Evolutionary conservation across 2,888 invertebrate genomes (phyloP).

Genomic region (Athripsodes cinereus): DNA sequence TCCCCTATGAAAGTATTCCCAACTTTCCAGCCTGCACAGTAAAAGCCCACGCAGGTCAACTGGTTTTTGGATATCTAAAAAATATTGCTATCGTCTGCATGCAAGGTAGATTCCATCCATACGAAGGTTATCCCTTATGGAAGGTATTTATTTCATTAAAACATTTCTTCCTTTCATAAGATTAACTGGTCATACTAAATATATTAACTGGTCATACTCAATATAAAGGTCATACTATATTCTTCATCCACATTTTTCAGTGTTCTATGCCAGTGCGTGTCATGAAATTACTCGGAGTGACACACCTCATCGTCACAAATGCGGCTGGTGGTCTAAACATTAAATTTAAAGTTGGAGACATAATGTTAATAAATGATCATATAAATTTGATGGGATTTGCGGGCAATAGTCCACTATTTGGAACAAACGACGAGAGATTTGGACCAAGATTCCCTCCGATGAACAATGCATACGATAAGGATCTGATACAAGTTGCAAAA

Average conservation of each 20-base stretch:
- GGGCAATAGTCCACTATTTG: constrained; percentile 89
- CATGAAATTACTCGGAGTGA: too few relatives aligned
- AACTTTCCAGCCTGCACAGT: constrained; percentile 92
- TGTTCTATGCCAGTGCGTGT: constrained; percentile 59
- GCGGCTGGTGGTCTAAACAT: constrained; percentile 95
- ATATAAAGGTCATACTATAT: not conserved
- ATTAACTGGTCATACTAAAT: too few relatives aligned
- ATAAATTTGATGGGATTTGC: constrained; percentile 95
- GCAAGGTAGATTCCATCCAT: constrained; percentile 98
- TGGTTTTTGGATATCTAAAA: constrained; percentile 82
- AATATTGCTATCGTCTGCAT: constrained; percentile 86
- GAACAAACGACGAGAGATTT: constrained; percentile 91
- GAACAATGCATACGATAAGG: constrained; percentile 79
- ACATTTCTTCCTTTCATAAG: too few relatives aligned
- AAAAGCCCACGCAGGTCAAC: constrained; percentile 83
- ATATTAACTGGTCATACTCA: too few relatives aligned
- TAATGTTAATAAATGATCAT: constrained; percentile 97
- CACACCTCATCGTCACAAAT: too few relatives aligned
- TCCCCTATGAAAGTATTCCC: constrained; percentile 87
- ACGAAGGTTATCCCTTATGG: constrained; percentile 93
- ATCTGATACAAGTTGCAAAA: constrained; percentile 64
- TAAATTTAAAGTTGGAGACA: constrained; percentile 82
- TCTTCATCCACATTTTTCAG: constrained; percentile 38
- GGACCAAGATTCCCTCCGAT: constrained; percentile 93
- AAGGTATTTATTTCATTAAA: too few relatives aligned